These are phyloP conservation scores for Oreortyx pictus DNA, from an alignment of 2,797 vertebrate genomes.

Conservation along the genomic window DNA sequence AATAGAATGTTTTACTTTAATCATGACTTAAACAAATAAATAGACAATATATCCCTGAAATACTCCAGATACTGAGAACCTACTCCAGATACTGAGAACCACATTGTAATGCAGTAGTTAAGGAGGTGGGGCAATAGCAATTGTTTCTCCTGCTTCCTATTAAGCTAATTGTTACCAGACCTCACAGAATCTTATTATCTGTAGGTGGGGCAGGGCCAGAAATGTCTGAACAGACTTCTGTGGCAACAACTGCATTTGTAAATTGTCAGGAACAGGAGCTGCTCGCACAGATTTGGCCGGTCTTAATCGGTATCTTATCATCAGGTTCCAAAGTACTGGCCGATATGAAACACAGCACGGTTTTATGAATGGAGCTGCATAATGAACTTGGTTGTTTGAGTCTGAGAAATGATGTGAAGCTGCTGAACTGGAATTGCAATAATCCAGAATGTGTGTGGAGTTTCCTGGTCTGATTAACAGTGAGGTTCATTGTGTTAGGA, in stretches of 20 bases:
- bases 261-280: background rate
- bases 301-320: constrained; percentile 6
- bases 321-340: background rate
- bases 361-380: constrained; percentile 55
- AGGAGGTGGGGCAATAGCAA: constrained; percentile 23
- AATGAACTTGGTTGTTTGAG: constrained; percentile 29
- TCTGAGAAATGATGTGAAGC: constrained; percentile 41
- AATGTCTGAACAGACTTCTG: background rate
- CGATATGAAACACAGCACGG: background rate
- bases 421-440: constrained; percentile 66
- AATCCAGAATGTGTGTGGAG: constrained; percentile 17
- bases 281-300: background rate
- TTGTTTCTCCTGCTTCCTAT: constrained; percentile 50
- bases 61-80: constrained; percentile 28
- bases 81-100: constrained; percentile 28
- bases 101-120: constrained; percentile 17
- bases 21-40: constrained; percentile 9
- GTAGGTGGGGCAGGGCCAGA: background rate
- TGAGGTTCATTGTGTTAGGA: constrained; percentile 49
- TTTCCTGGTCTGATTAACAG: constrained; percentile 61
- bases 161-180: constrained; percentile 42
- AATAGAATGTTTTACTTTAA: constrained; percentile 26
- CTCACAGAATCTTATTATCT: background rate
- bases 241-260: background rate
- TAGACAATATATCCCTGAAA: constrained; percentile 38